phyloP scores from a whole-genome alignment of 2,797 vertebrate genomes.

The Nyctalus aviator region DNA sequence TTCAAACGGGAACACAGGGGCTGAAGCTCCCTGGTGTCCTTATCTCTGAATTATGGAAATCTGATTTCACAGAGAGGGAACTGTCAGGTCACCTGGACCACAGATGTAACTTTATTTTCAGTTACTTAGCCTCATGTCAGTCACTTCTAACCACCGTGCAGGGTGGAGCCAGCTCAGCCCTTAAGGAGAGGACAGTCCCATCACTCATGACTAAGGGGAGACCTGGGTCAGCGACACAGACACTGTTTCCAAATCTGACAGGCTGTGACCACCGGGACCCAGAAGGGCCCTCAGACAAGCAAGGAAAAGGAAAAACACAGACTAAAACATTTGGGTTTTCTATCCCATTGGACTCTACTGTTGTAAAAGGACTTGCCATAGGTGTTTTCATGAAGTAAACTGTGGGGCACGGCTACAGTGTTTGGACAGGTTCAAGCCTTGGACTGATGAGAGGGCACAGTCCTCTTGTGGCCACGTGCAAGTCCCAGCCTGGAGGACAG shows the following conservation, averaged over 20 bases:
- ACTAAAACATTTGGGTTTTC: neutral
- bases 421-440: no score
- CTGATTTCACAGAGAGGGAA: neutral
- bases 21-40: neutral
- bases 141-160: neutral
- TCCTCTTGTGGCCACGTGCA: no score
- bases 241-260: neutral
- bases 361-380: neutral
- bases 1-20: neutral
- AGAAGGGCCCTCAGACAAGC: neutral
- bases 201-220: neutral
- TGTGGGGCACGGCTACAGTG: no score
- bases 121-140: neutral
- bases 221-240: neutral
- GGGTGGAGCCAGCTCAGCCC: neutral
- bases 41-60: neutral
- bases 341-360: no score
- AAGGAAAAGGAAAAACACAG: neutral
- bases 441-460: no score
- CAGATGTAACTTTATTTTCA: neutral
- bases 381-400: neutral
- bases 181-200: neutral
- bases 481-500: no score
- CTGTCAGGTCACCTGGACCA: neutral
- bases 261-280: neutral